These are phyloP conservation scores for Epizoanthus rinbou DNA, from an alignment of 92 coral and sea anemone genomes.

Conservation along the genomic window DNA sequence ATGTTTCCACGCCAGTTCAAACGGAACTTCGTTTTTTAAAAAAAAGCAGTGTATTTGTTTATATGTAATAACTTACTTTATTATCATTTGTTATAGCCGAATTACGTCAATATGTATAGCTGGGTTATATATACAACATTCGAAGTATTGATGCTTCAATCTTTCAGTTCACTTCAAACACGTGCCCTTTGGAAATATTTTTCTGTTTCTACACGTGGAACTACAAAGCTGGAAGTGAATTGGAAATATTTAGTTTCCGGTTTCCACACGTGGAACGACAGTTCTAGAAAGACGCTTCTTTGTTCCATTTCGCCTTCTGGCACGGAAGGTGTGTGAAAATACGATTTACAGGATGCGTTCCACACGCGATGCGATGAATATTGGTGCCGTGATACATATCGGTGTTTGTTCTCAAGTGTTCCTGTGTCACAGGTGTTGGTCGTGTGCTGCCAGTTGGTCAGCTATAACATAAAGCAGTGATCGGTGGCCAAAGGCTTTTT, in stretches of 20 bases:
- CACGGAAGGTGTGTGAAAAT: background rate
- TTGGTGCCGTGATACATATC: background rate
- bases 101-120: too few species aligned
- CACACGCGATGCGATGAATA: too few species aligned
- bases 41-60: too few species aligned
- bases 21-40: too few species aligned
- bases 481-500: background rate
- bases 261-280: background rate
- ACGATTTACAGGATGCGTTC: background rate
- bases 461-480: background rate
- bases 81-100: too few species aligned
- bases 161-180: background rate
- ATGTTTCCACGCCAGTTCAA: too few species aligned
- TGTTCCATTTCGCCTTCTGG: background rate
- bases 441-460: background rate
- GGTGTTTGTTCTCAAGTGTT: background rate
- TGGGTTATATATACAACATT: background rate
- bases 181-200: background rate
- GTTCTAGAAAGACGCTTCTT: background rate
- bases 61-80: too few species aligned
- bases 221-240: too few species aligned
- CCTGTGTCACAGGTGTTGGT: background rate
- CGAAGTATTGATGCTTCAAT: background rate
- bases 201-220: slow-evolving; percentile 11
- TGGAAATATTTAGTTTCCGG: background rate